Conservation (phyloP, 2,113 vertebrate genomes). For the Cyanoramphus novaezelandiae region DNA sequence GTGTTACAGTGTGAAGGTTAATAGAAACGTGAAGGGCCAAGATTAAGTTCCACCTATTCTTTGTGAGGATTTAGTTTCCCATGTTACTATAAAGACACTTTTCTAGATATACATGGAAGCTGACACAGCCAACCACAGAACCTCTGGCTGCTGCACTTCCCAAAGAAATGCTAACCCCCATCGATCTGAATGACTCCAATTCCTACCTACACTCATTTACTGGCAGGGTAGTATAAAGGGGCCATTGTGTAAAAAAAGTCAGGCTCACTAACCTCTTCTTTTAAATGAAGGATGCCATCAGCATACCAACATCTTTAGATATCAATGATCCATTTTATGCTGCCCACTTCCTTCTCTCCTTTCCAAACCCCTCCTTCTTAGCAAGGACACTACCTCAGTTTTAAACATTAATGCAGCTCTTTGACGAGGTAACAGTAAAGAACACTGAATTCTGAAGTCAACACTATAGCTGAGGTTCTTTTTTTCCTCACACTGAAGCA, state of each 20-base stretch:
- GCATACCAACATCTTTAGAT: not conserved
- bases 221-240: not conserved
- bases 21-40: not conserved
- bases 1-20: conserved; percentile 2
- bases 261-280: not conserved
- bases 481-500: not conserved
- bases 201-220: not conserved
- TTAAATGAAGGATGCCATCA: not conserved
- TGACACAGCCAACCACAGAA: not conserved
- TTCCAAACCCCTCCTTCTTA: not conserved
- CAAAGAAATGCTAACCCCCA: not conserved
- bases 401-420: not conserved
- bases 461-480: not conserved
- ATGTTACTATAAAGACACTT: not conserved
- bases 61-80: conserved; percentile 42
- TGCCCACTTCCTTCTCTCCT: not conserved
- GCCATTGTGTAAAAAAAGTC: not conserved
- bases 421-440: not conserved
- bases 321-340: not conserved
- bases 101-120: not conserved
- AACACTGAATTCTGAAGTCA: not conserved
- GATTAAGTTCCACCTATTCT: conserved; percentile 32
- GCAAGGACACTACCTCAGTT: not conserved
- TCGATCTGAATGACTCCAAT: not conserved
- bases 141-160: not conserved